Conservation (phyloP, 2,888 invertebrate species). For the Ethmia dodecea region DNA sequence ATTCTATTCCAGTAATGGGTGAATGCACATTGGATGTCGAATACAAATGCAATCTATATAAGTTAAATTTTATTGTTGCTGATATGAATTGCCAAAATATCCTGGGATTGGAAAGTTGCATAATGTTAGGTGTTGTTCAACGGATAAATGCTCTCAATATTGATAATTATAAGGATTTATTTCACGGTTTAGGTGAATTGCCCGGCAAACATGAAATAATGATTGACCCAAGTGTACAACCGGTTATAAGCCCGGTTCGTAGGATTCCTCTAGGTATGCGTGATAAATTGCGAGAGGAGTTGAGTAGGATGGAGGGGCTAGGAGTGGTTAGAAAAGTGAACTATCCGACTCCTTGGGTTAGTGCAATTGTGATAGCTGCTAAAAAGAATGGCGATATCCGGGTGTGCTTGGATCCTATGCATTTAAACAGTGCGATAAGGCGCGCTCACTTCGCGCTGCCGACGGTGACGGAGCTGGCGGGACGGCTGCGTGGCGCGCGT, state of each 20-base stretch:
- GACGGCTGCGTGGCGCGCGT: too few species aligned
- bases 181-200: conserved; percentile 11
- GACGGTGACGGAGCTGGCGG: too few species aligned
- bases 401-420: too few species aligned
- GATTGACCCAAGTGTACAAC: conserved; percentile 7
- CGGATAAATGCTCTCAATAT: too few species aligned
- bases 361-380: conserved; percentile 9
- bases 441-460: too few species aligned
- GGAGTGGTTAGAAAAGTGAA: conserved; percentile 13
- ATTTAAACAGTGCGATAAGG: too few species aligned
- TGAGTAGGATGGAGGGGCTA: conserved; percentile 8
- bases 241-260: conserved; percentile 12
- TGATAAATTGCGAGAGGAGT: conserved; percentile 2
- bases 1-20: conserved; percentile 2
- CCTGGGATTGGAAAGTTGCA: too few species aligned
- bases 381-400: conserved; percentile 8
- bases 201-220: conserved; percentile 14
- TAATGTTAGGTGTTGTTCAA: too few species aligned
- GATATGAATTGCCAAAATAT: too few species aligned
- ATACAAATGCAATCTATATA: conserved; percentile 1
- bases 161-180: conserved; percentile 1
- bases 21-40: neutral
- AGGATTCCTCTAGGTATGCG: conserved; percentile 9
- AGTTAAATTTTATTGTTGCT: conserved; percentile 2
- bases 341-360: too few species aligned